Evolutionary conservation across 2,113 vertebrate species (phyloP), one percentile per base, ranked within the genome.

Genomic region (Tapirus terrestris): DNA sequence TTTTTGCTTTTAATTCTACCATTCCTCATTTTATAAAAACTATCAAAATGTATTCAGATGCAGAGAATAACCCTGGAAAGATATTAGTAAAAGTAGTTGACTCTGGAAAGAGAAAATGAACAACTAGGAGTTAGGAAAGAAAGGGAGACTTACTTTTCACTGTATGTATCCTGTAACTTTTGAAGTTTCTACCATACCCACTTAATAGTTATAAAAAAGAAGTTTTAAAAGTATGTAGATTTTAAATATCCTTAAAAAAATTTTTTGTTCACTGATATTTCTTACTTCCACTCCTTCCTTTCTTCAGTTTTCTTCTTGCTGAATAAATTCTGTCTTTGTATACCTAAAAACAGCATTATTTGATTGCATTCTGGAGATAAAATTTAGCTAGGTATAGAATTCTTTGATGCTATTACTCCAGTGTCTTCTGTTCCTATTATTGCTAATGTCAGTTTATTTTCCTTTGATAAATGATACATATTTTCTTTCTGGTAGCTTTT

Each of bases 321-420:
- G 83, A 88, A 82, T 58, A 75, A 92, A 70, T 77, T 67, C 27
- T 73, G 21, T 83, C 48, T 76, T 51, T 83, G 51, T 65, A 45
- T 48, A 67, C 58, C 68, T 82, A 81, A 90, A 93, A 90, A 81
- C 9, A 75, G 6, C 51, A 91, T 77, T 94, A 70, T 85, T 51
- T 88, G 45, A 73, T 45, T 93, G 21, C n/a, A 63, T 88, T 77
- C 83, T 70, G 88, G 12, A 53, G 90, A 48, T 90, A 60, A 1
- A 96, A 82, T 89, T 96, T 89, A 91, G 6, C n/a, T 51, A 11
- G 9, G 14, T 73, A 83, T 14, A 61, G 60, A 91, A 70, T 84
- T 94, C 53, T 67, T 85, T 60, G 31, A 75, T 92, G 14, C 6
- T 67, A 36, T 72, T 56, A 77, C 14, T 87, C 8, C 45, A 67